These are phyloP conservation scores for Drosophila nigricruria DNA, from an alignment of 2,888 invertebrate species.

Conservation along the genomic window DNA sequence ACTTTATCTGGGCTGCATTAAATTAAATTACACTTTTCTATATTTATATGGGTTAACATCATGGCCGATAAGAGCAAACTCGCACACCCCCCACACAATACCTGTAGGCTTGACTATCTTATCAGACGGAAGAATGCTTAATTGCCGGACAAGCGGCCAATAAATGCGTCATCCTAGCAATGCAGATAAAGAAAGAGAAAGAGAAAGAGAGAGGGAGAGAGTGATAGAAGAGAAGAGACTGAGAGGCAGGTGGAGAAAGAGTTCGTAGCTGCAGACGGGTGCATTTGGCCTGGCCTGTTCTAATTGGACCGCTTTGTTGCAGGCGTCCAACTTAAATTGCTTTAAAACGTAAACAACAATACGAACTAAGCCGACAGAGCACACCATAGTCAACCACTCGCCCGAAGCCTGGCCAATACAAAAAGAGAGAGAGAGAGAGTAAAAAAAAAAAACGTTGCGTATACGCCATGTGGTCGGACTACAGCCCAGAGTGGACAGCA, in stretches of 20 bases:
- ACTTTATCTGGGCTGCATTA: slow-evolving; percentile 49
- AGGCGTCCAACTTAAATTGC: slow-evolving; percentile 49
- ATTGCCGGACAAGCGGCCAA: slow-evolving; percentile 55
- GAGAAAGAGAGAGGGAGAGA: background rate
- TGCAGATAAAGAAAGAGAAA: background rate
- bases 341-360: slow-evolving; percentile 70
- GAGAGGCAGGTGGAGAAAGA: background rate
- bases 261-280: slow-evolving; percentile 19
- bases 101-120: slow-evolving; percentile 49
- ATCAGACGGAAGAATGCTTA: slow-evolving; percentile 67
- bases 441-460: slow-evolving; percentile 42
- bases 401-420: slow-evolving; percentile 51
- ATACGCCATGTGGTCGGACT: slow-evolving; percentile 58
- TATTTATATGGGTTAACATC: slow-evolving; percentile 71
- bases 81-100: slow-evolving; percentile 4
- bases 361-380: slow-evolving; percentile 39
- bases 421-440: background rate
- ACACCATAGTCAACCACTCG: slow-evolving; percentile 18
- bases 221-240: background rate
- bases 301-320: slow-evolving; percentile 53
- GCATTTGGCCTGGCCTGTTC: slow-evolving; percentile 19
- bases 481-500: slow-evolving; percentile 24
- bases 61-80: slow-evolving; percentile 41
- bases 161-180: slow-evolving; percentile 66
- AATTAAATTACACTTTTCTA: slow-evolving; percentile 68